These are phyloP conservation scores for Physella acuta DNA, from an alignment of 1,140 invertebrate species.

Conservation along the genomic window DNA sequence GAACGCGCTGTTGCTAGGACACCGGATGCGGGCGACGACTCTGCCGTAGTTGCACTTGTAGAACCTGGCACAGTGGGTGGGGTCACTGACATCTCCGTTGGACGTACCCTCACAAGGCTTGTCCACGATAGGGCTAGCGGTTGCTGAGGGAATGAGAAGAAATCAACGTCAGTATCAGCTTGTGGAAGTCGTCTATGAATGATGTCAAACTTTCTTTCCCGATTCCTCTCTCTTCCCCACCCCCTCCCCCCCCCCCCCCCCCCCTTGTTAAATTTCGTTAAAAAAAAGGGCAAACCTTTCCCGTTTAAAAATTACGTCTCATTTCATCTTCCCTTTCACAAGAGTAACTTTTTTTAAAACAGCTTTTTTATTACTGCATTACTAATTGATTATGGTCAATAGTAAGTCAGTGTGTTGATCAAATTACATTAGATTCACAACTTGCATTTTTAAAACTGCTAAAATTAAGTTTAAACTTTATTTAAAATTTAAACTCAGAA, in stretches of 20 bases:
- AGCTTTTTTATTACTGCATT: too few relatives aligned
- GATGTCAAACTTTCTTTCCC: not conserved
- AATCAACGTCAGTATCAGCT: not conserved
- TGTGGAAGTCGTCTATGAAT: not conserved
- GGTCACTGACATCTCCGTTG: constrained; percentile 37
- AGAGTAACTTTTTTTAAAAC: too few relatives aligned
- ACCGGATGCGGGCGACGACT: constrained; percentile 38
- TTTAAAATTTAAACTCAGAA: too few relatives aligned
- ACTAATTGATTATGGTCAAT: too few relatives aligned
- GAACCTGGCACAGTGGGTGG: constrained; percentile 34
- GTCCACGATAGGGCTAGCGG: constrained; percentile 38
- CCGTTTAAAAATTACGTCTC: too few relatives aligned
- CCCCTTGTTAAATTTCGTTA: too few relatives aligned
- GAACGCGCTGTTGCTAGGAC: constrained; percentile 38
- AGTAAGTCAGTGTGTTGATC: too few relatives aligned
- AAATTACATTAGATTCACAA: too few relatives aligned
- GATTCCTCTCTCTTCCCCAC: not conserved
- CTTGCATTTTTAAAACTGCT: too few relatives aligned
- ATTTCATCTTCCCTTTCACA: too few relatives aligned
- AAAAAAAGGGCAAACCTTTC: too few relatives aligned
- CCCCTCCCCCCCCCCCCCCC: not conserved
- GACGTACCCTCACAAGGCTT: constrained; percentile 37
- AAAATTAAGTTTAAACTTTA: too few relatives aligned
- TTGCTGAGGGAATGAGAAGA: constrained; percentile 27
- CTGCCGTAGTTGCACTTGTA: constrained; percentile 45